These are phyloP conservation scores for Lagorchestes hirsutus DNA, from an alignment of 2,797 vertebrate genomes.

Conservation along the genomic window DNA sequence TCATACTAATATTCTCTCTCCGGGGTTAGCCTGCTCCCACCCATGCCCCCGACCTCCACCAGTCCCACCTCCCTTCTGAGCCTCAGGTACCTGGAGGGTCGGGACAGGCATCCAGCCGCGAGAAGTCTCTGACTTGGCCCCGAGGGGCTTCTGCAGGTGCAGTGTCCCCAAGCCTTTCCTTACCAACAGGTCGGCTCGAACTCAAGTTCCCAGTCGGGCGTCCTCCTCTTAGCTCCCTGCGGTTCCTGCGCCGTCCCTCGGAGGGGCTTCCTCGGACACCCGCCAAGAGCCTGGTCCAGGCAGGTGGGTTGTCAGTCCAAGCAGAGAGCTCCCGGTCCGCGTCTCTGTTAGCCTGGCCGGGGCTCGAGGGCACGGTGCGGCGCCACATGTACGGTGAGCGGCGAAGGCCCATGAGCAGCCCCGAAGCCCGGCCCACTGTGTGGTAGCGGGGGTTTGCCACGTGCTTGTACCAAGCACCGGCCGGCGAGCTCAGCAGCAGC, in stretches of 20 bases:
- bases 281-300: not conserved
- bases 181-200: not conserved
- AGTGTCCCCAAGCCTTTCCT: not conserved
- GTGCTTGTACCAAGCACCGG: constrained; percentile 85
- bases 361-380: not conserved
- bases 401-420: constrained; percentile 84
- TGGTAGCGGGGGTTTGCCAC: constrained; percentile 83
- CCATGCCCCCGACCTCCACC: not conserved
- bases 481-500: constrained; percentile 67
- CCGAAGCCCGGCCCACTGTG: constrained; percentile 85
- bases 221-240: not conserved
- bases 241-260: not conserved
- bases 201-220: not conserved
- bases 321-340: not conserved
- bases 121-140: not conserved
- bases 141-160: not conserved
- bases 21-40: not conserved
- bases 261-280: not conserved
- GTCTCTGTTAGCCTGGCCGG: not conserved
- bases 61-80: not conserved
- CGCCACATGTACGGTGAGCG: constrained; percentile 84
- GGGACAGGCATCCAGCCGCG: not conserved
- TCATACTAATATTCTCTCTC: not conserved
- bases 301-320: not conserved
- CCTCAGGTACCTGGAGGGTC: constrained; percentile 42